Base-by-base conservation (phyloP, 2,888 invertebrate genomes). In the Teleiodes luculella region DNA sequence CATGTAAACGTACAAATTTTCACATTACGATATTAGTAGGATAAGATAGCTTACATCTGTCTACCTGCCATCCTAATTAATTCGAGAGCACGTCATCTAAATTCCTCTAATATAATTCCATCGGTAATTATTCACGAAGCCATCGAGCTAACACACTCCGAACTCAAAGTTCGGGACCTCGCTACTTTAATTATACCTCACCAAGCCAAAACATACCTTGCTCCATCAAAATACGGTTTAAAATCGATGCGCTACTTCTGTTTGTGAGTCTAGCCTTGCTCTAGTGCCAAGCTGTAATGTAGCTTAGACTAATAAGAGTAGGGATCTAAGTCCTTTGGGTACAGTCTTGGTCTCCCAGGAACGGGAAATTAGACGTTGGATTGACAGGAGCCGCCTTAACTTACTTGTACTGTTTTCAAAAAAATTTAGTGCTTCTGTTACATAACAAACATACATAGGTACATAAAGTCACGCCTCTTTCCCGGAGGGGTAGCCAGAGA, bases 361-460 rank as follows among this genome's bases (percentile, higher is more conserved):
- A 24, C 33, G 49, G 70, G 68, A 76, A 81, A 83, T 79, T 70
- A 59, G 83, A 81, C 83, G 77, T 67, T 24, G 58, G 74, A 83
- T 72, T 75, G 83, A 83, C 82, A 77, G 62, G 68, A 55, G 63
- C 62, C 50, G 43, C 50, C 60, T 58, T 75, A 76, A 74, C 67
- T 57, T 39, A 65, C 65, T 78, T 72, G 74, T 31, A 46, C 31
- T 46, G 20, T 46, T 30, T 20, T 10, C 46, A 13, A 43, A 46
- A 31, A 3, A 4, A 24, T 46, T n/a, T n/a, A n/a, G n/a, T n/a
- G n/a, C n/a, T n/a, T n/a, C n/a, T n/a, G n/a, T n/a, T n/a, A n/a
- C n/a, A n/a, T n/a, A n/a, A n/a, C n/a, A n/a, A n/a, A n/a, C n/a
- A n/a, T n/a, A n/a, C n/a, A n/a, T n/a, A n/a, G n/a, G n/a, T n/a